A percentile compares a stretch with the other conserved stretches of the same genome.
Evolutionary conservation across 2,113 vertebrate species (phyloP).

Genomic region (Sinosuthora webbiana): DNA sequence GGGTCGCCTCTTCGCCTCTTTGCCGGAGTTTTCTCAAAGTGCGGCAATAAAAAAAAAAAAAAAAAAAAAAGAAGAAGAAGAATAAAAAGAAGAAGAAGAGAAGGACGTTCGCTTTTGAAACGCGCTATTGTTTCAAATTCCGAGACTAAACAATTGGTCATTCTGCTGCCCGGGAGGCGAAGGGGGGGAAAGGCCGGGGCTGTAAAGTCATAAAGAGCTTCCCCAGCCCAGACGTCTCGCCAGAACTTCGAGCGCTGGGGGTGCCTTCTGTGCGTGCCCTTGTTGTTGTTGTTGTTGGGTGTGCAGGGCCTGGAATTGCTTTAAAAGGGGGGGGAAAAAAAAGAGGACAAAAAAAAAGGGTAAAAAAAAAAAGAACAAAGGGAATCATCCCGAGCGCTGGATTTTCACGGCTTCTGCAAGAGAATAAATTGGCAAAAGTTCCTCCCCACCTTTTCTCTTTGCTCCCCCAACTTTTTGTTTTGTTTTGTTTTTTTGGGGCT

Average conservation of each 20-base stretch:
- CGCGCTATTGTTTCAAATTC: slow-evolving; percentile 64
- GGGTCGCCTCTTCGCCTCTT: too few species aligned
- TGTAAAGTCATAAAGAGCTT: slow-evolving; percentile 75
- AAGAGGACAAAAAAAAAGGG: too few species aligned
- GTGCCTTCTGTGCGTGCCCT: not conserved
- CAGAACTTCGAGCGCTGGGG: slow-evolving; percentile 33
- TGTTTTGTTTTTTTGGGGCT: not conserved
- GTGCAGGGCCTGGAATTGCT: slow-evolving; percentile 68
- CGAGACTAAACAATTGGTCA: slow-evolving; percentile 72
- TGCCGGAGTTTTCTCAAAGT: not conserved
- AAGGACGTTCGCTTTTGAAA: slow-evolving; percentile 56
- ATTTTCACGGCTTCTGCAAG: slow-evolving; percentile 68
- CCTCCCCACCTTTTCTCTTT: not conserved
- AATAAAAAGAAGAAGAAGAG: not conserved
- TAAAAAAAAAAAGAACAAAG: slow-evolving; percentile 71
- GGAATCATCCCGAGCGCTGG: slow-evolving; percentile 57
- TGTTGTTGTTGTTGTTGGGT: slow-evolving; percentile 29
- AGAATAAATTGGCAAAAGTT: slow-evolving; percentile 45
- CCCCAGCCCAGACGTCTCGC: slow-evolving; percentile 78
- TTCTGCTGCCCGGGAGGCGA: slow-evolving; percentile 56
- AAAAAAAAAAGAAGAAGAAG: not conserved
- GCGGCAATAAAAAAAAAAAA: slow-evolving; percentile 10
- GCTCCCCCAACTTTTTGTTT: not conserved
- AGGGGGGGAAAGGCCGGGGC: slow-evolving; percentile 33
- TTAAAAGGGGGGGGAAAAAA: not conserved